Conservation (phyloP, 2,888 invertebrate species). For the Pachycephus smyrnensis region DNA sequence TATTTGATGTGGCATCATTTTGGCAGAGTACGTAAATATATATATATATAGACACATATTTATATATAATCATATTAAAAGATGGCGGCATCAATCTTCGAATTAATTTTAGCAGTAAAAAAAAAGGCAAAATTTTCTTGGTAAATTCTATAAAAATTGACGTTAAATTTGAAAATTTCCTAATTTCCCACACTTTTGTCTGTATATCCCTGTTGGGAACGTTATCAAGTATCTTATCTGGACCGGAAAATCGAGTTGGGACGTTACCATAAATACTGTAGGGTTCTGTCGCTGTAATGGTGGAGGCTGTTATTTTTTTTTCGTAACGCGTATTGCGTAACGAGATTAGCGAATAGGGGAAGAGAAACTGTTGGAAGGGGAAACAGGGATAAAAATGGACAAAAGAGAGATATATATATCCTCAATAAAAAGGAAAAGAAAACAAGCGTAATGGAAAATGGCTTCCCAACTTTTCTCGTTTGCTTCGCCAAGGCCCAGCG, state of each 20-base stretch:
- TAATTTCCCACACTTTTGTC: no score
- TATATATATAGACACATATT: no score
- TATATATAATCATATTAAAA: no score
- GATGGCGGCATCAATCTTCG: no score
- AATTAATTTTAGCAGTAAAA: no score
- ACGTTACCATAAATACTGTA: background rate
- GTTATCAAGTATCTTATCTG: no score
- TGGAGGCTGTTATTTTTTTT: background rate
- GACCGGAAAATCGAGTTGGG: background rate
- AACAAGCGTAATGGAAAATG: background rate
- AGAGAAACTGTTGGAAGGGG: background rate
- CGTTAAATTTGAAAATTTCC: no score
- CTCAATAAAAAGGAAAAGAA: background rate
- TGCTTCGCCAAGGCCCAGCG: background rate
- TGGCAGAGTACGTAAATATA: slow-evolving; percentile 76
- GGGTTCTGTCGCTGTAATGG: background rate
- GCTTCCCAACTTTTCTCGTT: background rate
- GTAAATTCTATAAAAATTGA: no score
- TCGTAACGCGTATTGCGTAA: background rate
- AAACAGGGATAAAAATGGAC: background rate
- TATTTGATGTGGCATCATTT: slow-evolving; percentile 99
- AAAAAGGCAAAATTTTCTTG: no score
- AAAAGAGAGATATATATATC: no score
- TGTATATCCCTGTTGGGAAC: no score
- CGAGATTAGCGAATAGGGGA: background rate